Evolutionary conservation across 53 echinoderm and acorn worm species (phyloP), one percentile per base, ranked within the genome.

Genomic region (Echinometra lucunter): DNA sequence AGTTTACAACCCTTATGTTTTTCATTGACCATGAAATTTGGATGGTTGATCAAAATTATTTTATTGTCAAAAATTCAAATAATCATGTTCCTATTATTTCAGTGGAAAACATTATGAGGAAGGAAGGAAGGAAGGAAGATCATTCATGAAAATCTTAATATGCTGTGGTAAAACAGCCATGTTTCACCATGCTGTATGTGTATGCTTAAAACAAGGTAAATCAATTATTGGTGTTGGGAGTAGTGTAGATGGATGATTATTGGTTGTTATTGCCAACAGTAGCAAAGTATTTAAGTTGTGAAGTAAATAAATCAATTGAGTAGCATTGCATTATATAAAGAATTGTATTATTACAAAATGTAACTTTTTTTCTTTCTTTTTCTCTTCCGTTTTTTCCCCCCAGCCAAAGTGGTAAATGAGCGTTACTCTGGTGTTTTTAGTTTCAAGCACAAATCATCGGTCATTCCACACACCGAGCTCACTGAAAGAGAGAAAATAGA

Each of bases 351-450:
- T 23, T 63, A 15, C 6, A 78, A 35, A 78, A 5, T 40, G 42
- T 32, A 9, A 78, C 78, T 42, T 6, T 40, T 42, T 42, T 7
- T 18, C 19, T 21, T 56, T 28, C 30, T 2, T 27, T 11, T 30
- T n/a, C 23, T n/a, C 27, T 16, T 27, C 45, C 17, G 10, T 44
- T 37, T 21, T 8, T 16, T 11, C 0, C 30, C 56, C 32, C 35
- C 69, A 91, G 91, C 44, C 45, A 91, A 91, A 69, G 91, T 91
- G 32, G 91, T 66, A 0, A 91, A 91, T 69, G 91, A 91, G 91
- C 66, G 70, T 11, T 91, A 27, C 91, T 70, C 91, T 3, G 91
- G 91, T 6, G 91, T 91, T 45, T 91, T 91, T 70, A 91, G 69
- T n/a, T 91, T 91, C 30, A 91, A 91, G 70, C 66, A 69, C 45